Percentiles rank a stretch among this genome's conserved stretches.
Conservation (phyloP, 2,888 invertebrate species). For the Gnatocerus cornutus region DNA sequence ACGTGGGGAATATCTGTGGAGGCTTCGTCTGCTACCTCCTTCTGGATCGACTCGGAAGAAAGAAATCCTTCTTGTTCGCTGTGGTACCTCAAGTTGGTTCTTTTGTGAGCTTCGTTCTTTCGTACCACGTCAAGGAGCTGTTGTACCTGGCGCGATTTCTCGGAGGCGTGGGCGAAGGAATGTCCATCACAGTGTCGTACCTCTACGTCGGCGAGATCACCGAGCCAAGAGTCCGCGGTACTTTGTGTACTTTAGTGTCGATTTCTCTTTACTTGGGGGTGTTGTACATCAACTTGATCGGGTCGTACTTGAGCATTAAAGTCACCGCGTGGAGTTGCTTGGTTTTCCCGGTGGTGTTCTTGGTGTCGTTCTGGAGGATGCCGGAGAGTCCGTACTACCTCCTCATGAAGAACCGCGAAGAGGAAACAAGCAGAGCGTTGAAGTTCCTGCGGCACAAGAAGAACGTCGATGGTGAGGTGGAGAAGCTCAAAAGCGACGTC, state of each 20-base stretch:
- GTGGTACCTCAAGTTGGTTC: constrained; percentile 53
- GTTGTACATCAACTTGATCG: constrained; percentile 58
- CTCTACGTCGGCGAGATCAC: constrained; percentile 47
- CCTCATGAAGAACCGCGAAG: constrained; percentile 58
- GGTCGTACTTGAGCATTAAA: constrained; percentile 58
- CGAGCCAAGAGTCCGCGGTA: constrained; percentile 44
- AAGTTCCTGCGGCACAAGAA: constrained; percentile 56
- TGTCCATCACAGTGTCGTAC: constrained; percentile 27
- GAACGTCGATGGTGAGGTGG: constrained; percentile 61
- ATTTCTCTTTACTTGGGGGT: constrained; percentile 42
- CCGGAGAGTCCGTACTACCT: constrained; percentile 66
- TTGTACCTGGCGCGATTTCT: constrained; percentile 51
- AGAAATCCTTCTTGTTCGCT: constrained; percentile 52
- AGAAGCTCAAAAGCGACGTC: constrained; percentile 58
- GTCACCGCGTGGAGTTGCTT: constrained; percentile 53
- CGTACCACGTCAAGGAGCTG: constrained; percentile 32
- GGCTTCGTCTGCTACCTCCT: constrained; percentile 42
- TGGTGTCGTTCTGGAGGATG: constrained; percentile 59
- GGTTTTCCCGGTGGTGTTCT: constrained; percentile 58
- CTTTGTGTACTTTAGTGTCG: constrained; percentile 30
- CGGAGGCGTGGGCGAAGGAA: constrained; percentile 53
- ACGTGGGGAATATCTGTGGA: constrained; percentile 50
- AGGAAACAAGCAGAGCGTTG: constrained; percentile 57
- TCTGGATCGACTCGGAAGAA: constrained; percentile 57
- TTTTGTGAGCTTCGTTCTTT: constrained; percentile 41